A percentile compares a stretch with the other conserved stretches of the same genome.
phyloP scores from a whole-genome alignment of 92 coral and sea anemone genomes.

The Metridium senile region DNA sequence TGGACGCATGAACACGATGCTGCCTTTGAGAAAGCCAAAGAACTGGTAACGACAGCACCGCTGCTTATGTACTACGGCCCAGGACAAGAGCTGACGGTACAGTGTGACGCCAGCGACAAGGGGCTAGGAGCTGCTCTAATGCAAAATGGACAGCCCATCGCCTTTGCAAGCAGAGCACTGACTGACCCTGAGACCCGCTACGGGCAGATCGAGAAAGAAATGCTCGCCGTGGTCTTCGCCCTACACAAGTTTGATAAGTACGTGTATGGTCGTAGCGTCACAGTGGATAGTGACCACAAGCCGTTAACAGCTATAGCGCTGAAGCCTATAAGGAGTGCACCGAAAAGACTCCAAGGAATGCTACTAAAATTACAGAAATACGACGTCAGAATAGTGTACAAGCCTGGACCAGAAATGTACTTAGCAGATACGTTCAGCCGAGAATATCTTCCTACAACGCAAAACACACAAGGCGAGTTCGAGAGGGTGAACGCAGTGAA shows the following conservation, averaged over 20 bases:
- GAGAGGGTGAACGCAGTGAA: conserved; percentile 51
- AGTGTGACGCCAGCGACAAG: conserved; percentile 60
- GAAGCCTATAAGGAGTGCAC: conserved; percentile 58
- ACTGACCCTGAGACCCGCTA: conserved; percentile 43
- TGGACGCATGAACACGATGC: conserved; percentile 36
- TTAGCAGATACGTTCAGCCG: conserved; percentile 51
- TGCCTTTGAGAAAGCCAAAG: conserved; percentile 45
- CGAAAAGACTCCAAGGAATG: conserved; percentile 66
- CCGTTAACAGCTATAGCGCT: conserved; percentile 50
- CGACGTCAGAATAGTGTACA: conserved; percentile 30
- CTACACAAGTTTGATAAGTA: conserved; percentile 48
- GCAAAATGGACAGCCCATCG: conserved; percentile 54
- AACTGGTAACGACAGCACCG: conserved; percentile 36
- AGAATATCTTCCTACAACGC: conserved; percentile 21
- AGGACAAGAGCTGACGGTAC: conserved; percentile 44
- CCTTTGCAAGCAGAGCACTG: conserved; percentile 48
- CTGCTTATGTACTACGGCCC: conserved; percentile 49
- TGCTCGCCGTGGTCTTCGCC: conserved; percentile 52
- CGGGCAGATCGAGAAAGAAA: conserved; percentile 51
- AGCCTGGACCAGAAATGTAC: conserved; percentile 43
- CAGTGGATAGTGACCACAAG: conserved; percentile 55
- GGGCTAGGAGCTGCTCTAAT: conserved; percentile 40
- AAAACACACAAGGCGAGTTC: conserved; percentile 45
- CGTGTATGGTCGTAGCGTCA: conserved; percentile 41
- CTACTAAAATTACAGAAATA: conserved; percentile 46